phyloP scores from a whole-genome alignment of 2,888 invertebrate species.

The Diadegma fenestrale region DNA sequence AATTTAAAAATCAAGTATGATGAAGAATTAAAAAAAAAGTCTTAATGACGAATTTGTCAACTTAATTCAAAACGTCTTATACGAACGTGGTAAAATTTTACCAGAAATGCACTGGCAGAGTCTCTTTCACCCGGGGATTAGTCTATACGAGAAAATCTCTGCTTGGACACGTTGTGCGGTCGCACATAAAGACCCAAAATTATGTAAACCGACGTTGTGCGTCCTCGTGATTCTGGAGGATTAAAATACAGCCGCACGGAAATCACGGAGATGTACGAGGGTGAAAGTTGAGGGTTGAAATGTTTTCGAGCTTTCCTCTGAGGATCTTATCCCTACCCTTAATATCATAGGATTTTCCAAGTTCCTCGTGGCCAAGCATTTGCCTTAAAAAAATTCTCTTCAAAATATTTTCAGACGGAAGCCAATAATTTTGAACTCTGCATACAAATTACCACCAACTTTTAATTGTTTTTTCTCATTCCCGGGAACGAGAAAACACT shows the following conservation, averaged over 20 bases:
- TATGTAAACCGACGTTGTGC: slow-evolving; percentile 59
- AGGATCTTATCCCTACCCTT: background rate
- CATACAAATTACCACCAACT: background rate
- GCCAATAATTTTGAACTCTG: background rate
- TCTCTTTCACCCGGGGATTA: slow-evolving; percentile 52
- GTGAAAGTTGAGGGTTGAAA: background rate
- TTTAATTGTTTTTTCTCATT: background rate
- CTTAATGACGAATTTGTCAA: background rate
- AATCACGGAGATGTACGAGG: slow-evolving; percentile 19
- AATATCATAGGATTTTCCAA: slow-evolving; percentile 1
- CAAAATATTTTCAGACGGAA: background rate
- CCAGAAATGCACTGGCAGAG: slow-evolving; percentile 7
- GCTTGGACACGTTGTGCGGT: slow-evolving; percentile 59
- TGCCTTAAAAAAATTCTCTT: background rate
- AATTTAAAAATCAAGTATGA: background rate
- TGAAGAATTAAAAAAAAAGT: background rate
- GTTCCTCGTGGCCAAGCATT: background rate
- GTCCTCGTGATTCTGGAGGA: slow-evolving; percentile 40
- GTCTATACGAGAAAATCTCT: slow-evolving; percentile 60
- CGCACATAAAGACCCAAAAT: slow-evolving; percentile 59
- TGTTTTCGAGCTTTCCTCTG: background rate
- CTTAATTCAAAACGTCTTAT: slow-evolving; percentile 1
- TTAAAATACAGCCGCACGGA: slow-evolving; percentile 57
- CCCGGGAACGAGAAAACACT: background rate
- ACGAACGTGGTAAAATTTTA: background rate